Conservation (phyloP, 1,140 invertebrate genomes). For the Littorina saxatilis region DNA sequence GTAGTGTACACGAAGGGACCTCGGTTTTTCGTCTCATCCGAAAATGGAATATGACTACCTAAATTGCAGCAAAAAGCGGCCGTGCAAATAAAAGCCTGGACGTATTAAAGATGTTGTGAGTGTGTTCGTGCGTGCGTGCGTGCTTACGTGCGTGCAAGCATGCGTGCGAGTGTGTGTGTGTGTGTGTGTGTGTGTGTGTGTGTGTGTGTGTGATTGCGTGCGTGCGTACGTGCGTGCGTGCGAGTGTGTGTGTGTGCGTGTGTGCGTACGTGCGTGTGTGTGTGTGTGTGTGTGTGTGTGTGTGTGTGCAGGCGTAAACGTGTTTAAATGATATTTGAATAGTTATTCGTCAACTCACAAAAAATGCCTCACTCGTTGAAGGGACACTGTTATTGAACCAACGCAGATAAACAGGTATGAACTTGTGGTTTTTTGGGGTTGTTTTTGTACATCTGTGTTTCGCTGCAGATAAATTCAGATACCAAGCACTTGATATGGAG, state of each 20-base stretch:
- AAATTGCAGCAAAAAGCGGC: too few relatives aligned
- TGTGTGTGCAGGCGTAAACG: background rate
- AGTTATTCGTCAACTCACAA: background rate
- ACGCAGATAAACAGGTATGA: background rate
- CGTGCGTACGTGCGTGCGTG: background rate
- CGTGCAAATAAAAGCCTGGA: too few relatives aligned
- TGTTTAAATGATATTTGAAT: background rate
- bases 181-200: slow-evolving; percentile 25
- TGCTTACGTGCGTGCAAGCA: background rate
- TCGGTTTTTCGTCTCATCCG: background rate
- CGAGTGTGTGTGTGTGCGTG: slow-evolving; percentile 11
- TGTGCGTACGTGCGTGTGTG: slow-evolving; percentile 1
- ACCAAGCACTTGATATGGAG: background rate
- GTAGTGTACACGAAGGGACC: too few relatives aligned
- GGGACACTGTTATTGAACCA: background rate
- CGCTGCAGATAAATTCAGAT: background rate
- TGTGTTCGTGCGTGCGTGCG: background rate
- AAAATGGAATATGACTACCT: background rate
- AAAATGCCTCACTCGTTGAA: background rate
- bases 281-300: slow-evolving; percentile 9
- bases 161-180: background rate
- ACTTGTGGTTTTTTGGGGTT: background rate
- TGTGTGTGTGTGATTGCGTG: slow-evolving; percentile 22
- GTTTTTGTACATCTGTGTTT: background rate
- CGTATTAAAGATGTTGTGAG: too few relatives aligned